A percentile compares a stretch with the other conserved stretches of the same genome.
These are phyloP conservation scores for Margaritifera margaritifera DNA, from an alignment of 2,888 invertebrate species.

Conservation along the genomic window DNA sequence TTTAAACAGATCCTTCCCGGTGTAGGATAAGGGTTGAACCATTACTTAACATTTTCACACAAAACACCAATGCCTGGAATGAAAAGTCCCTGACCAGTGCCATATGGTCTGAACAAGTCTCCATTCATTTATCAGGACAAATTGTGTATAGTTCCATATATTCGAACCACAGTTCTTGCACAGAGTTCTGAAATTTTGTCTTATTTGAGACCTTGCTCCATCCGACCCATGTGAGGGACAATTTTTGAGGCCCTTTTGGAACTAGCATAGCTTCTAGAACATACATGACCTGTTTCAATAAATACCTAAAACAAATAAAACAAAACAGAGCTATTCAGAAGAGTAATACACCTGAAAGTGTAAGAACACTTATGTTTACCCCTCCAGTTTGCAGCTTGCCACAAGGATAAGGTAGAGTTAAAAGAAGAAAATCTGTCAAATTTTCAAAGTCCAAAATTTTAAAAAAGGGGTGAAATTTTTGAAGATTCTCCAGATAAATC, in stretches of 20 bases:
- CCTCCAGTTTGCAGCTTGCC: background rate
- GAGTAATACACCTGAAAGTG: slow-evolving; percentile 25
- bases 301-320: slow-evolving; percentile 32
- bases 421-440: no score
- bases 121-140: slow-evolving; percentile 56
- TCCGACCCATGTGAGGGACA: slow-evolving; percentile 66
- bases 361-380: slow-evolving; percentile 7
- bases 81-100: slow-evolving; percentile 54
- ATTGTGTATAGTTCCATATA: slow-evolving; percentile 70
- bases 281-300: slow-evolving; percentile 55
- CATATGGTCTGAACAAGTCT: slow-evolving; percentile 55
- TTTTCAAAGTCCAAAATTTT: background rate
- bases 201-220: slow-evolving; percentile 60
- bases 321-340: slow-evolving; percentile 11
- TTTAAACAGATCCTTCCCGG: slow-evolving; percentile 45
- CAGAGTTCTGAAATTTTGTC: slow-evolving; percentile 70
- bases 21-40: slow-evolving; percentile 61
- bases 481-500: slow-evolving; percentile 1
- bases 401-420: no score
- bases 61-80: slow-evolving; percentile 51
- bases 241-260: slow-evolving; percentile 54
- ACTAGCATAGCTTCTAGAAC: slow-evolving; percentile 42
- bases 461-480: slow-evolving; percentile 16
- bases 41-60: slow-evolving; percentile 49
- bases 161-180: slow-evolving; percentile 72